Percentiles rank a stretch among this genome's conserved stretches.
Conservation (phyloP, 2,113 vertebrate species). For the Mustelus asterias region DNA sequence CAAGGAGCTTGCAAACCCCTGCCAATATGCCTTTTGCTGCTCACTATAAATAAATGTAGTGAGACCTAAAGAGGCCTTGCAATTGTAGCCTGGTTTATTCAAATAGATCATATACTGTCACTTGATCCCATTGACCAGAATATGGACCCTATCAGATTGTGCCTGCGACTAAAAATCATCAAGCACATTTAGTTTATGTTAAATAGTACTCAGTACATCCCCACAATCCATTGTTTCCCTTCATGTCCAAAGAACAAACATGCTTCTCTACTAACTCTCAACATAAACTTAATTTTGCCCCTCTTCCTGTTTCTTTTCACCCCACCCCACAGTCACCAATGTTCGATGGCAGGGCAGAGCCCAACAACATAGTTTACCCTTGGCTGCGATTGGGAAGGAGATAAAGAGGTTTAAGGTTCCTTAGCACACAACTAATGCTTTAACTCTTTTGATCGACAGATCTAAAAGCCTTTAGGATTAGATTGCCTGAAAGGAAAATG, state of each 20-base stretch:
- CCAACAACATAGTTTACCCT: too few species aligned
- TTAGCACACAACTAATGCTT: neutral
- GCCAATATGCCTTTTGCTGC: neutral
- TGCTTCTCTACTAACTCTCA: neutral
- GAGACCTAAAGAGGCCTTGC: neutral
- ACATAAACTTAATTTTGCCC: neutral
- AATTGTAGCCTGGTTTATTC: neutral
- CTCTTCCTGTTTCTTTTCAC: neutral
- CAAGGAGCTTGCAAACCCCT: neutral
- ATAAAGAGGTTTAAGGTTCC: too few species aligned
- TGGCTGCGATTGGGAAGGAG: too few species aligned
- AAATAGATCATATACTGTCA: neutral
- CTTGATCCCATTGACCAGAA: neutral
- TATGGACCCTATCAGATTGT: neutral
- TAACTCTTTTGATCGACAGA: neutral
- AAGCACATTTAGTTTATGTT: neutral
- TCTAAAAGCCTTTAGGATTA: neutral
- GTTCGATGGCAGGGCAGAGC: too few species aligned
- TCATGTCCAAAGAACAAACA: neutral
- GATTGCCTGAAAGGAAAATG: neutral
- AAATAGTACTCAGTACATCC: neutral
- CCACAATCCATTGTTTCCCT: neutral
- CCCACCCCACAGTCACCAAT: too few species aligned
- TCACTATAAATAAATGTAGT: neutral
- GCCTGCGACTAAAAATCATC: neutral